Evolutionary conservation across 2,113 vertebrate species (phyloP).

Genomic region (Elephas maximus): DNA sequence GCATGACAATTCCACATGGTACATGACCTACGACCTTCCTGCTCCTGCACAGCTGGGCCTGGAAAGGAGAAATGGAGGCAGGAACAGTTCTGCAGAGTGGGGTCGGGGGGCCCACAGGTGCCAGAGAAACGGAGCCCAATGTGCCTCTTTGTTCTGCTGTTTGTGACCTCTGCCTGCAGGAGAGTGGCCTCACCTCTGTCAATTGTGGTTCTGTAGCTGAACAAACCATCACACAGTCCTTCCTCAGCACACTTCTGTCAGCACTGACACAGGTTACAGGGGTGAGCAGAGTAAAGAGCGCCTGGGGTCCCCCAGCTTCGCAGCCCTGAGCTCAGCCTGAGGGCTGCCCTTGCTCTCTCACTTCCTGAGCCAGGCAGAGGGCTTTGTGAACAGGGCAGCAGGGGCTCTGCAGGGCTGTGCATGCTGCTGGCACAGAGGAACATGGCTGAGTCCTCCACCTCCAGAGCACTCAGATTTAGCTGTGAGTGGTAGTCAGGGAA

Average conservation of each 20-base stretch:
- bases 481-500: background rate
- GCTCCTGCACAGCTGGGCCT: background rate
- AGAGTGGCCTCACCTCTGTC: background rate
- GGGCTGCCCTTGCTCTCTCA: background rate
- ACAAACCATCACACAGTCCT: background rate
- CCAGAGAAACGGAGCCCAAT: background rate
- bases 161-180: background rate
- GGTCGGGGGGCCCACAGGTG: background rate
- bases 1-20: background rate
- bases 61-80: background rate
- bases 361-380: background rate
- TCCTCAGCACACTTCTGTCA: background rate
- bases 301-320: background rate
- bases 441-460: background rate
- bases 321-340: background rate
- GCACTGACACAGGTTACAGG: fast-evolving
- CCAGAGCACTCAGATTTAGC: background rate
- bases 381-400: background rate
- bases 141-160: background rate
- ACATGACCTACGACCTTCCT: too few relatives aligned
- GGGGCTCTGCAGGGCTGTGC: background rate
- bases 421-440: constrained; percentile 9
- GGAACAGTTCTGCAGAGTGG: too few relatives aligned
- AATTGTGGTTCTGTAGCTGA: too few relatives aligned
- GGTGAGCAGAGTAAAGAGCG: fast-evolving